Conservation (phyloP, 2,113 vertebrate species). For the Carassius gibelio region DNA sequence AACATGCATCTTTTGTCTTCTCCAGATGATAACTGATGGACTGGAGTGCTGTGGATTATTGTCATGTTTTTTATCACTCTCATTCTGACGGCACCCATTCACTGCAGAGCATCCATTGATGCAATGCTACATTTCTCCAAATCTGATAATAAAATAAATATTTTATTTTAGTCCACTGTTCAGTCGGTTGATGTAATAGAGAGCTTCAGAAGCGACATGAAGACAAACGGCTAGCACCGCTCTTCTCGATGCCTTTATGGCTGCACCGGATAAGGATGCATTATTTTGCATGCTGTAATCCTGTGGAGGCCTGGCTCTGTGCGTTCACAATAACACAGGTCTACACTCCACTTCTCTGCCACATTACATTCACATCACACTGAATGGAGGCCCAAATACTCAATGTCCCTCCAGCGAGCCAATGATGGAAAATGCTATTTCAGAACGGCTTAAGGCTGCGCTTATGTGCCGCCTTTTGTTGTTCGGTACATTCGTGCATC, state of each 20-base stretch:
- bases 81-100: neutral
- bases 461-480: conserved; percentile 41
- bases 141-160: too few species aligned
- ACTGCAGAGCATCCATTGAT: too few species aligned
- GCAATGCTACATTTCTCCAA: neutral
- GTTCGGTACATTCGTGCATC: conserved; percentile 41
- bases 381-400: conserved; percentile 15
- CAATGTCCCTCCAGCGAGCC: conserved; percentile 41
- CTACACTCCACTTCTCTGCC: conserved; percentile 39
- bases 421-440: conserved; percentile 53
- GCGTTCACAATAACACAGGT: conserved; percentile 11
- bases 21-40: neutral
- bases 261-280: conserved; percentile 15
- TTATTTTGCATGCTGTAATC: conserved; percentile 38
- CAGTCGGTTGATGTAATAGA: neutral
- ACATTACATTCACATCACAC: conserved; percentile 29
- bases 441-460: conserved; percentile 36
- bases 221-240: neutral
- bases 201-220: neutral
- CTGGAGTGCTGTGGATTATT: neutral
- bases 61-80: neutral
- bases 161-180: neutral
- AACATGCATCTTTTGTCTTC: neutral
- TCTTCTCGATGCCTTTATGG: neutral
- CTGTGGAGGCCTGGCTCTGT: neutral